Base-by-base conservation (phyloP, 2,113 vertebrate genomes). In the Halichoerus grypus region DNA sequence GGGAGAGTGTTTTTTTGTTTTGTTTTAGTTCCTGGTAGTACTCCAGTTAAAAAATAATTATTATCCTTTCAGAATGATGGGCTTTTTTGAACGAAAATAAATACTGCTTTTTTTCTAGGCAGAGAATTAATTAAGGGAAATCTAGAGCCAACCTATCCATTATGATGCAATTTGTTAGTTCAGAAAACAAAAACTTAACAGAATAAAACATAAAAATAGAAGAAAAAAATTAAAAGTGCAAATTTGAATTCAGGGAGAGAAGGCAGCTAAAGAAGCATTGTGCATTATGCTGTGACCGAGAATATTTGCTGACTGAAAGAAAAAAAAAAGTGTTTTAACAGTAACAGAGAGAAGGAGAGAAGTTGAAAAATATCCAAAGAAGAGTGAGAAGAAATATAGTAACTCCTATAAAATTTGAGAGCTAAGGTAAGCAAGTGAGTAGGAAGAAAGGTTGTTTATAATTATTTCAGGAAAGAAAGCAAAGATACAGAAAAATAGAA, bases 171-270 rank as follows among this genome's bases (percentile, higher is more conserved):
- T 57, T 90, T 91, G 57, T 91, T 82, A 77, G 31, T 71, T 88
- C 49, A 91, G 24, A 79, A 91, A 95, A 63, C 53, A 88, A 80
- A 88, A 63, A 4, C 33, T 74, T 79, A 39, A 84, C 18, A 7
- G 9, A 55, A 83, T 59, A 92, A 94, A 80, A 18, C 26, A 80
- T 95, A 55, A 77, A 96, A 92, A 86, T 55, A 86, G 9, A 51
- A 24, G 6, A 14, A 10, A 85, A 84, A 91, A 79, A 61, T 42
- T 42, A 53, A 80, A 74, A 80, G 14, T 80, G 3, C 2, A 49
- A 91, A 4, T 0, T 46, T 67, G 53, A 65, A 77, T 91, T 94
- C 82, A 88, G 16, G 39, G 18, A 97, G 33, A 94, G n/a, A 72
- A 85, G 22, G 16, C 33, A 94, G 24, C 15, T 36, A 63, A 31